These are phyloP conservation scores for Argentina silus DNA, from an alignment of 2,797 vertebrate genomes.

Conservation along the genomic window DNA sequence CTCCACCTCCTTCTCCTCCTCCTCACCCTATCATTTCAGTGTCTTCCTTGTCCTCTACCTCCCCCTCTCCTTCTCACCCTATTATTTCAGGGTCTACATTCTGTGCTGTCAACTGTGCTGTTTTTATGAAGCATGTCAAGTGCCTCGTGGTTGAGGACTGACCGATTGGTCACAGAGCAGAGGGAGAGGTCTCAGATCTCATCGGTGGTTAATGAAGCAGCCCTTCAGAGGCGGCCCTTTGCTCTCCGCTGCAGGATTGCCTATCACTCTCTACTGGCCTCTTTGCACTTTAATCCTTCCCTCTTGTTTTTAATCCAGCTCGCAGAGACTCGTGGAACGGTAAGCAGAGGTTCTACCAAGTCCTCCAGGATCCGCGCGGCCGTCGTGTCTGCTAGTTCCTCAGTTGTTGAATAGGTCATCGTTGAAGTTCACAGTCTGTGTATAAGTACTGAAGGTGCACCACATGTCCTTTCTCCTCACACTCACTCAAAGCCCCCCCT, in stretches of 20 bases:
- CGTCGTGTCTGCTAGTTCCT: not conserved
- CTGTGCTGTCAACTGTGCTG: conserved; percentile 31
- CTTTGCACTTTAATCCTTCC: conserved; percentile 35
- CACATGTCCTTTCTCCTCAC: not conserved
- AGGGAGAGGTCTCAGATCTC: conserved; percentile 60
- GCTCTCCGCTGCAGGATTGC: conserved; percentile 59
- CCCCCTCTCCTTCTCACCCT: conserved; percentile 28
- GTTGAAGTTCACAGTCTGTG: not conserved
- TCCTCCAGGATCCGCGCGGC: not conserved
- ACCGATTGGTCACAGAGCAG: conserved; percentile 46
- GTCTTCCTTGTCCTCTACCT: conserved; percentile 37
- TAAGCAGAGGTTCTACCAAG: not conserved
- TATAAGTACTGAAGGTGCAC: conserved; percentile 1
- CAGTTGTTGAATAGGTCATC: not conserved
- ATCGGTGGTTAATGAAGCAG: conserved; percentile 61
- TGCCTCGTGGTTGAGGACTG: conserved; percentile 35
- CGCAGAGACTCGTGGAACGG: not conserved
- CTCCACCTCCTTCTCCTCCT: conserved; percentile 42
- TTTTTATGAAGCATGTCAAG: conserved; percentile 40
- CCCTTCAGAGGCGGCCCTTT: conserved; percentile 34
- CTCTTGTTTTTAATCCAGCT: conserved; percentile 4
- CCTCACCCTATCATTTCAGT: conserved; percentile 17
- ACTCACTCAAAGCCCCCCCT: not conserved
- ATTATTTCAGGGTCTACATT: conserved; percentile 14
- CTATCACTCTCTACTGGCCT: conserved; percentile 50